Conservation (phyloP, 1,140 invertebrate genomes). For the Scaptodrosophila lebanonensis region DNA sequence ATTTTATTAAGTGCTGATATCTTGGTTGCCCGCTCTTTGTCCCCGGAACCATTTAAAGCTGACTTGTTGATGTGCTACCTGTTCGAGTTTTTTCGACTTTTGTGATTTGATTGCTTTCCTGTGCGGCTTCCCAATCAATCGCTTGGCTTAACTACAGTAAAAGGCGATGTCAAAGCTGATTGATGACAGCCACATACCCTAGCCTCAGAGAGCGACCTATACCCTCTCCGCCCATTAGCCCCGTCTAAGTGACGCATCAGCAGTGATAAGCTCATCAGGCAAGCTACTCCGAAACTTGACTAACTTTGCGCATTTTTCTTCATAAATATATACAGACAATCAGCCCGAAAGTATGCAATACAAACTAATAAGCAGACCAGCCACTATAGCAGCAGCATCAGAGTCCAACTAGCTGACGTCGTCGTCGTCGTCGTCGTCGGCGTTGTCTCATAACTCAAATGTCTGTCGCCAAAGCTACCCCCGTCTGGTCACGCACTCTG, state of each 20-base stretch:
- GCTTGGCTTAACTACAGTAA: slow-evolving; percentile 40
- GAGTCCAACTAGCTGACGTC: slow-evolving; percentile 11
- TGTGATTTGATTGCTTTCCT: slow-evolving; percentile 44
- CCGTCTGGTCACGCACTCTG: slow-evolving; percentile 67
- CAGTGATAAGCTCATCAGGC: slow-evolving; percentile 36
- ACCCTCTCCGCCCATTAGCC: slow-evolving; percentile 40
- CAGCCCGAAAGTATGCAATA: slow-evolving; percentile 43
- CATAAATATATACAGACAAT: slow-evolving; percentile 68
- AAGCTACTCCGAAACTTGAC: slow-evolving; percentile 6
- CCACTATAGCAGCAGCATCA: slow-evolving; percentile 33
- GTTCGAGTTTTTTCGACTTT: slow-evolving; percentile 6
- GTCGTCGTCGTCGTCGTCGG: slow-evolving; percentile 32
- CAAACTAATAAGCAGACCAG: slow-evolving; percentile 67
- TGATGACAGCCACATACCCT: slow-evolving; percentile 42
- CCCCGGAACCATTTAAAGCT: slow-evolving; percentile 46
- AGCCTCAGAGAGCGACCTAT: slow-evolving; percentile 15
- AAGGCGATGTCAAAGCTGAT: slow-evolving; percentile 56
- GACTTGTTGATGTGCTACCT: slow-evolving; percentile 16
- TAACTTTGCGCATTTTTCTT: slow-evolving; percentile 44
- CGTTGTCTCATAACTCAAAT: slow-evolving; percentile 72
- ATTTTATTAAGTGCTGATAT: slow-evolving; percentile 76
- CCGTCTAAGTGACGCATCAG: slow-evolving; percentile 58
- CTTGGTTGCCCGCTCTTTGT: background rate
- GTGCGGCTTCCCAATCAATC: slow-evolving; percentile 11
- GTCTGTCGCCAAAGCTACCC: slow-evolving; percentile 68